Evolutionary conservation across 2,113 vertebrate species (phyloP).

Genomic region (Azemiops feae): DNA sequence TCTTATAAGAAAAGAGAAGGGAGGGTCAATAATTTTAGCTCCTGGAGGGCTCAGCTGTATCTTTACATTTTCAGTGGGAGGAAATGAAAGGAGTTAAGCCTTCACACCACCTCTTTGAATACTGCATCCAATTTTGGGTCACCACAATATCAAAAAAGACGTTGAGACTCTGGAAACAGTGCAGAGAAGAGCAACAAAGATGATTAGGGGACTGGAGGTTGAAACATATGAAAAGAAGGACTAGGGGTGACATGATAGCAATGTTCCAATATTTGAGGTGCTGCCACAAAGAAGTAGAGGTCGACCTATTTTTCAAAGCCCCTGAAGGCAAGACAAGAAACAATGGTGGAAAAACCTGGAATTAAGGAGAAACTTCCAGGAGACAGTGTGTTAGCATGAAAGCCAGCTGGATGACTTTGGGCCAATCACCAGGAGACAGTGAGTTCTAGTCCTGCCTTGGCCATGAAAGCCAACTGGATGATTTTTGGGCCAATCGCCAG

Average conservation of each 20-base stretch:
- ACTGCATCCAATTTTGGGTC: background rate
- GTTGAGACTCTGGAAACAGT: background rate
- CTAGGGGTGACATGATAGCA: too few relatives aligned
- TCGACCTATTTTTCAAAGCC: too few relatives aligned
- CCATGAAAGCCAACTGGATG: too few relatives aligned
- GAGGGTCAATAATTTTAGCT: constrained; percentile 13
- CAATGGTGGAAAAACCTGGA: too few relatives aligned
- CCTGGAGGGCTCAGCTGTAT: background rate
- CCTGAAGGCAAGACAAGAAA: too few relatives aligned
- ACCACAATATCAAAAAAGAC: background rate
- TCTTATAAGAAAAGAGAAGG: background rate
- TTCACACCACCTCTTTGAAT: background rate
- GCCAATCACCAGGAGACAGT: too few relatives aligned
- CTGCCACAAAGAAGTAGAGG: accelerated
- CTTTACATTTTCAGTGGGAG: background rate
- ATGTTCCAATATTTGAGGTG: too few relatives aligned
- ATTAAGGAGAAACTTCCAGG: too few relatives aligned
- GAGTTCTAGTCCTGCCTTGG: too few relatives aligned
- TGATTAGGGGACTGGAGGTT: background rate
- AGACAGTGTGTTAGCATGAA: too few relatives aligned
- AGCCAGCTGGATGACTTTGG: too few relatives aligned
- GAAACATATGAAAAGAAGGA: background rate
- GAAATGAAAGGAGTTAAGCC: background rate
- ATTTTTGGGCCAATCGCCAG: too few relatives aligned
- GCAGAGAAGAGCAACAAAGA: background rate